A percentile compares a stretch with the other conserved stretches of the same genome.
Conservation (phyloP, 2,113 vertebrate species). For the Oostethus manadensis region DNA sequence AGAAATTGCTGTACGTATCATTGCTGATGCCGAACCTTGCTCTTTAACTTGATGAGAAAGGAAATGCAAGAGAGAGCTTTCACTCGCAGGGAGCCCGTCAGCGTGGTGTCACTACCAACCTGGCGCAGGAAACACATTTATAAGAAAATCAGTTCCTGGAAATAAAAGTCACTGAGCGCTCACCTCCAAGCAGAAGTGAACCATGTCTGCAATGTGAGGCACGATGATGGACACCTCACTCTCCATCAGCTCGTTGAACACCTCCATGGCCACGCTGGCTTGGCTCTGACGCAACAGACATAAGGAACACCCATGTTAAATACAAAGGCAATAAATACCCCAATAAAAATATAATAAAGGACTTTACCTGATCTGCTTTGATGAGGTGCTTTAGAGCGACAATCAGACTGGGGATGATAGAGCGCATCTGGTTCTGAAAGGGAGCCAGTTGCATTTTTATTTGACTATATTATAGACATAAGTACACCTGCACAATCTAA, state of each 20-base stretch:
- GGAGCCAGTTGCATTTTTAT: slow-evolving; percentile 22
- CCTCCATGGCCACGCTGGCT: slow-evolving; percentile 82
- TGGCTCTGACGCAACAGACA: slow-evolving; percentile 67
- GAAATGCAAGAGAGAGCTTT: slow-evolving; percentile 78
- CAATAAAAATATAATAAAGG: too few relatives aligned
- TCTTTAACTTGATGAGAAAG: slow-evolving; percentile 81
- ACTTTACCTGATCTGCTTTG: slow-evolving; percentile 74
- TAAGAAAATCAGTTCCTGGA: neutral
- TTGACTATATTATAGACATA: neutral
- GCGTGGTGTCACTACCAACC: slow-evolving; percentile 71
- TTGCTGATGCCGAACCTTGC: slow-evolving; percentile 62
- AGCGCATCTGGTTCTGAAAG: slow-evolving; percentile 71
- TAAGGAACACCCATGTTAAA: neutral
- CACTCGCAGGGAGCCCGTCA: slow-evolving; percentile 75
- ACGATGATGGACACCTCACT: slow-evolving; percentile 79
- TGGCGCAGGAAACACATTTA: slow-evolving; percentile 38
- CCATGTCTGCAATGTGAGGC: slow-evolving; percentile 74
- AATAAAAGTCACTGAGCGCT: neutral
- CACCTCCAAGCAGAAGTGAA: slow-evolving; percentile 81
- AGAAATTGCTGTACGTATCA: neutral
- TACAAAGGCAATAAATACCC: neutral
- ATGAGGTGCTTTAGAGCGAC: slow-evolving; percentile 75
- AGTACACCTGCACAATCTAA: neutral
- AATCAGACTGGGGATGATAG: slow-evolving; percentile 76
- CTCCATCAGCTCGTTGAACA: slow-evolving; percentile 85